These are phyloP conservation scores for Mus caroli DNA, from an alignment of 2,797 vertebrate species.

Conservation along the genomic window DNA sequence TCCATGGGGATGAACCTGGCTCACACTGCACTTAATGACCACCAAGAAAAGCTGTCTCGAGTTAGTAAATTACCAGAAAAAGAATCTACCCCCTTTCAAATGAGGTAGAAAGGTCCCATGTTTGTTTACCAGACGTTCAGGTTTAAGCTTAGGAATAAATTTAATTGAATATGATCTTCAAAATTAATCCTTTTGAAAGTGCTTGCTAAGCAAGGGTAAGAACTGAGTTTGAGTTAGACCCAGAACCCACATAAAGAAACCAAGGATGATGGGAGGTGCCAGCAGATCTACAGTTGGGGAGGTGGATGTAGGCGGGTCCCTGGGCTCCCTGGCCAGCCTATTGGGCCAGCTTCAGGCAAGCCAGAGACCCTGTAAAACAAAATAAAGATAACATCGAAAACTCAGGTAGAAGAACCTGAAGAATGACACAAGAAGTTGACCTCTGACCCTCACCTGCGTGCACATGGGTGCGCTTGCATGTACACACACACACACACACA, in stretches of 20 bases:
- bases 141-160: neutral
- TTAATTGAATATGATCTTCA: neutral
- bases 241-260: neutral
- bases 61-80: neutral
- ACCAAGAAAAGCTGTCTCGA: neutral
- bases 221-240: neutral
- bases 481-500: no score
- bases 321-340: neutral
- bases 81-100: neutral
- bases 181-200: neutral
- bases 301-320: no score
- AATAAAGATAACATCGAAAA: neutral
- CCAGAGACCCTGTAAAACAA: neutral
- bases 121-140: neutral
- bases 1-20: no score
- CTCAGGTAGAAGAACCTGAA: neutral
- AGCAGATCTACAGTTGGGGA: neutral
- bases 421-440: neutral
- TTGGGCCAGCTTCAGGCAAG: neutral
- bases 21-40: neutral
- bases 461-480: no score
- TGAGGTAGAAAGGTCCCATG: neutral
- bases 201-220: neutral
- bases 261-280: no score
- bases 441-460: neutral